Conservation (phyloP, 2,797 vertebrate species). For the Glyptemys insculpta region DNA sequence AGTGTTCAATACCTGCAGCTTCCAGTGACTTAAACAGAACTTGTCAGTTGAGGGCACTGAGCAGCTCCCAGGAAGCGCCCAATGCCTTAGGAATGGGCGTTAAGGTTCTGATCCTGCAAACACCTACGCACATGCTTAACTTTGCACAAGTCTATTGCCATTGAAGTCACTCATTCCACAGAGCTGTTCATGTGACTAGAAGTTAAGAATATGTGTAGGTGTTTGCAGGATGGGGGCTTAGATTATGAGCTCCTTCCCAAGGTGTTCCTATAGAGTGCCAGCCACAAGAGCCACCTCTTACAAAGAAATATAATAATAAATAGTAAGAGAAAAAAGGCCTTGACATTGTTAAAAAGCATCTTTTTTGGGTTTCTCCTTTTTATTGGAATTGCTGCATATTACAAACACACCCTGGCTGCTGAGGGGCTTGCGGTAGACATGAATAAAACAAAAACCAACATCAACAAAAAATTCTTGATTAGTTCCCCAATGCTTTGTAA, state of each 20-base stretch:
- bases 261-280: background rate
- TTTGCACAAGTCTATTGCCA: background rate
- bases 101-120: background rate
- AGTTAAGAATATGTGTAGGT: background rate
- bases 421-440: slow-evolving; percentile 31
- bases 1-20: background rate
- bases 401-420: background rate
- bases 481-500: slow-evolving; percentile 52
- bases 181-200: background rate
- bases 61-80: background rate
- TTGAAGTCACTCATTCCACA: background rate
- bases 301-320: slow-evolving; percentile 30
- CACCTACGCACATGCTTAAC: background rate
- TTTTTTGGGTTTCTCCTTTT: slow-evolving; percentile 25
- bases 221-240: background rate
- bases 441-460: slow-evolving; percentile 44
- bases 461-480: slow-evolving; percentile 52
- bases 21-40: background rate
- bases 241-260: background rate
- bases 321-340: background rate
- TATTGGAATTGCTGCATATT: slow-evolving; percentile 11
- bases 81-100: background rate
- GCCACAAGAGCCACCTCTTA: slow-evolving; percentile 27
- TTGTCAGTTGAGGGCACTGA: background rate
- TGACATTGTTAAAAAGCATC: background rate